phyloP scores from a whole-genome alignment of 2,797 vertebrate species.

The Sphaeramia orbicularis region DNA sequence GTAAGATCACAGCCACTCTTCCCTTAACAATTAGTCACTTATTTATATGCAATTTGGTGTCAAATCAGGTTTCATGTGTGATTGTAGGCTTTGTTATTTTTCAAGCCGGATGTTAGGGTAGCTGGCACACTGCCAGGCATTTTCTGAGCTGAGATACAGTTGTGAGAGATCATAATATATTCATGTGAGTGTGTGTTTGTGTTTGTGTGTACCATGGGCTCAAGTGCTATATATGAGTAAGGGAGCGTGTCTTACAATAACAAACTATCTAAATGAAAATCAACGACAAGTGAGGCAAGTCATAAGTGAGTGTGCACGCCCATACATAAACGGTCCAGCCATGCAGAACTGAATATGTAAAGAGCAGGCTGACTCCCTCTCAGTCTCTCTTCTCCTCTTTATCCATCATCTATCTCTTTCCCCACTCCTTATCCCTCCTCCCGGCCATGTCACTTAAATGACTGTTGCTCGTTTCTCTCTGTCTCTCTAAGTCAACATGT shows the following conservation, averaged over 20 bases:
- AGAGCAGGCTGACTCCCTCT: conserved; percentile 47
- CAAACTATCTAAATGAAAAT: conserved; percentile 72
- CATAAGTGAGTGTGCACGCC: conserved; percentile 41
- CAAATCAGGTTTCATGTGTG: background rate
- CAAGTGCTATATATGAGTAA: conserved; percentile 42
- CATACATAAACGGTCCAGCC: conserved; percentile 29
- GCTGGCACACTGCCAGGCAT: background rate
- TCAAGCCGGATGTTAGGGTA: background rate
- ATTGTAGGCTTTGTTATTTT: background rate
- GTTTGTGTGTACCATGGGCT: conserved; percentile 17
- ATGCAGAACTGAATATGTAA: conserved; percentile 67
- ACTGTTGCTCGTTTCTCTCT: conserved; percentile 54
- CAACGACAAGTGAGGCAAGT: conserved; percentile 61
- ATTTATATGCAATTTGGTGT: background rate
- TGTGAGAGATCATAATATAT: conserved; percentile 35
- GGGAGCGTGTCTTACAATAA: conserved; percentile 63
- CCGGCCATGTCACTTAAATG: conserved; percentile 42
- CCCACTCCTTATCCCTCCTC: conserved; percentile 30
- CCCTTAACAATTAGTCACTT: background rate
- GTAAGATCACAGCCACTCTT: background rate
- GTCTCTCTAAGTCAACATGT: conserved; percentile 62
- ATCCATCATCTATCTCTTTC: conserved; percentile 43
- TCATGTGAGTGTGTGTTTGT: conserved; percentile 19
- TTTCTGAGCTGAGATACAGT: conserved; percentile 3
- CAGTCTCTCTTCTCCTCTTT: conserved; percentile 11